phyloP scores from a whole-genome alignment of 1,140 invertebrate species.

The Pissodes strobi region DNA sequence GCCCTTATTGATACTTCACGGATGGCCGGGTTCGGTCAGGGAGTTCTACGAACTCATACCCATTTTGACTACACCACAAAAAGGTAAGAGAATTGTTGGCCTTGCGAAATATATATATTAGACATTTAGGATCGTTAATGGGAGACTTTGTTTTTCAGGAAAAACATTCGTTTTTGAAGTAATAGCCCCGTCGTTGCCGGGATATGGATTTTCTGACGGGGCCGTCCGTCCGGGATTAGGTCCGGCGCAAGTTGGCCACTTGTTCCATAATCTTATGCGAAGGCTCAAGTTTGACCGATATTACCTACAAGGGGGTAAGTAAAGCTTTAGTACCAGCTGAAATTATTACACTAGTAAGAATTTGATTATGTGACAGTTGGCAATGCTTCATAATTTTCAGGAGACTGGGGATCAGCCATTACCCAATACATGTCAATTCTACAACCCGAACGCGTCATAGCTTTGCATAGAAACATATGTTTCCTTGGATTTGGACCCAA shows the following conservation, averaged over 20 bases:
- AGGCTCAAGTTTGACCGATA: conserved; percentile 76
- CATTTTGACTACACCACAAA: conserved; percentile 63
- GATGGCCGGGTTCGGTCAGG: conserved; percentile 88
- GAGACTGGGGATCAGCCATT: conserved; percentile 79
- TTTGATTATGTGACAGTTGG: too few species aligned
- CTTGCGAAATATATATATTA: too few species aligned
- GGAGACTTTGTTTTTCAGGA: not conserved
- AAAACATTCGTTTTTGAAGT: conserved; percentile 75
- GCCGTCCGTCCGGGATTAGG: conserved; percentile 62
- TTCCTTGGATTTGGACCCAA: too few species aligned
- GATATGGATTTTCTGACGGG: conserved; percentile 73
- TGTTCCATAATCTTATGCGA: conserved; percentile 84
- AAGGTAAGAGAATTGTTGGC: too few species aligned
- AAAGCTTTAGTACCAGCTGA: too few species aligned
- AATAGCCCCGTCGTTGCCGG: conserved; percentile 64
- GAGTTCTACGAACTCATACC: conserved; percentile 87
- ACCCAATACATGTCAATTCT: conserved; percentile 64
- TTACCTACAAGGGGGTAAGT: conserved; percentile 85
- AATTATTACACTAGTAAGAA: too few species aligned
- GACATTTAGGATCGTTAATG: too few species aligned
- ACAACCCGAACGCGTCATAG: conserved; percentile 72
- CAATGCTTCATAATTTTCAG: too few species aligned
- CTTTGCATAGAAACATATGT: conserved; percentile 68
- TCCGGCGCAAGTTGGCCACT: conserved; percentile 66
- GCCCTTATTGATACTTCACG: conserved; percentile 79